Evolutionary conservation across 2,888 invertebrate genomes (phyloP).

Genomic region (Himalopsyche japonica): DNA sequence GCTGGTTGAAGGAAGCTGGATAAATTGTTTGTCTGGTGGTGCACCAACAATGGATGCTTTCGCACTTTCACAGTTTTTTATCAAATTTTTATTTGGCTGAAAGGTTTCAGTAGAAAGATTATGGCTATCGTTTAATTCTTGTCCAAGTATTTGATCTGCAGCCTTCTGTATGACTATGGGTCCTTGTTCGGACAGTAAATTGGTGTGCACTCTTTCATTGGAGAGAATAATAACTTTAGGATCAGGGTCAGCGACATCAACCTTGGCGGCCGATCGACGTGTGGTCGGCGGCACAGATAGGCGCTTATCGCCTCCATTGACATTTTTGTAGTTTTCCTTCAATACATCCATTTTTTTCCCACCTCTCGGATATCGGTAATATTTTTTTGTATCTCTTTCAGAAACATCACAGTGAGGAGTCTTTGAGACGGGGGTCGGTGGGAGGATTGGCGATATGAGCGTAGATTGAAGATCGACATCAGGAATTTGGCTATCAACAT

Average conservation of each 20-base stretch:
- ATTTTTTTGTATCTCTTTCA: neutral
- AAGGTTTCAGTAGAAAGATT: neutral
- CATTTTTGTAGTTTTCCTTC: slow-evolving; percentile 29
- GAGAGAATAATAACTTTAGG: slow-evolving; percentile 34
- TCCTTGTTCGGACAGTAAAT: slow-evolving; percentile 11
- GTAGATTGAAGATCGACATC: neutral
- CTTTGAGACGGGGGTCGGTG: neutral
- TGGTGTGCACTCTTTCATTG: slow-evolving; percentile 33
- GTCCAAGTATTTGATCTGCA: neutral
- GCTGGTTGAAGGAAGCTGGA: neutral
- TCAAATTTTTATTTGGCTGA: neutral
- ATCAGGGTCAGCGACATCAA: neutral
- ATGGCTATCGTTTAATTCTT: neutral
- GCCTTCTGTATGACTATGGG: slow-evolving; percentile 3
- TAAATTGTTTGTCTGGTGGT: neutral
- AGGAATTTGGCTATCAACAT: neutral
- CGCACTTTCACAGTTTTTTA: neutral
- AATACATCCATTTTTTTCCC: slow-evolving; percentile 39
- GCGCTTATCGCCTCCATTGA: neutral
- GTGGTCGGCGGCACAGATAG: neutral
- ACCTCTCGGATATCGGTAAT: slow-evolving; percentile 27
- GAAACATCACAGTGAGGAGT: neutral
- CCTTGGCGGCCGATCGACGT: neutral
- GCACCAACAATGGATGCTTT: neutral
- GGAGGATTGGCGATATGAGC: neutral